Conservation (phyloP, 2,113 vertebrate species). For the Gallinago undulata region DNA sequence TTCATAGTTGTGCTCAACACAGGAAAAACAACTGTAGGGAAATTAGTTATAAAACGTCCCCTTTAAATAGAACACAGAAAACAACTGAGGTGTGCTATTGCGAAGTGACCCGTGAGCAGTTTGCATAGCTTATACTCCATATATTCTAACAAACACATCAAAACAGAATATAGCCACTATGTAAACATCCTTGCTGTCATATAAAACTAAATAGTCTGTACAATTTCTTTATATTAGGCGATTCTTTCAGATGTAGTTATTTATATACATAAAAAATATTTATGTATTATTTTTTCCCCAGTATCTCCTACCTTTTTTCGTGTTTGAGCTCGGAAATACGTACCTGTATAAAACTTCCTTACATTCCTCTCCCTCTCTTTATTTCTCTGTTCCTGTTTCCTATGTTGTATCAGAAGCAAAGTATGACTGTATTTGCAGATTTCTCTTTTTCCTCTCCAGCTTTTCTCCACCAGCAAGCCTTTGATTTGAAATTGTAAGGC, state of each 20-base stretch:
- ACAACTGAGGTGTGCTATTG: not conserved
- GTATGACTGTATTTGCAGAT: conserved; percentile 35
- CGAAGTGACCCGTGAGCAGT: not conserved
- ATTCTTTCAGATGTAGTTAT: not conserved
- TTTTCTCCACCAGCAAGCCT: conserved; percentile 26
- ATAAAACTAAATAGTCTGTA: not conserved
- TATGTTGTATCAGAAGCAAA: not conserved
- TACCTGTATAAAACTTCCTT: not conserved
- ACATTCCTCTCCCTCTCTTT: not conserved
- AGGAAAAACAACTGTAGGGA: not conserved
- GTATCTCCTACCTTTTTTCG: not conserved
- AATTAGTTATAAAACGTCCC: not conserved
- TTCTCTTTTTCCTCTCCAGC: conserved; percentile 9
- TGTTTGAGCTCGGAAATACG: not conserved
- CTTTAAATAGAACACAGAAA: not conserved
- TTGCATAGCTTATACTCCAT: not conserved
- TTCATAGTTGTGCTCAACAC: not conserved
- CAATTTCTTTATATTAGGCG: not conserved
- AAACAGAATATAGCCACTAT: not conserved
- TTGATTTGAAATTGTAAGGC: conserved; percentile 58
- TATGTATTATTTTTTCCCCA: not conserved
- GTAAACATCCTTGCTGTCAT: not conserved
- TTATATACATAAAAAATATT: too few species aligned
- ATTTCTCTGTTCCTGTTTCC: conserved; percentile 6
- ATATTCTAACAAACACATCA: not conserved